Evolutionary conservation across 2,797 vertebrate species (phyloP).

Genomic region (Propithecus deckenii): DNA sequence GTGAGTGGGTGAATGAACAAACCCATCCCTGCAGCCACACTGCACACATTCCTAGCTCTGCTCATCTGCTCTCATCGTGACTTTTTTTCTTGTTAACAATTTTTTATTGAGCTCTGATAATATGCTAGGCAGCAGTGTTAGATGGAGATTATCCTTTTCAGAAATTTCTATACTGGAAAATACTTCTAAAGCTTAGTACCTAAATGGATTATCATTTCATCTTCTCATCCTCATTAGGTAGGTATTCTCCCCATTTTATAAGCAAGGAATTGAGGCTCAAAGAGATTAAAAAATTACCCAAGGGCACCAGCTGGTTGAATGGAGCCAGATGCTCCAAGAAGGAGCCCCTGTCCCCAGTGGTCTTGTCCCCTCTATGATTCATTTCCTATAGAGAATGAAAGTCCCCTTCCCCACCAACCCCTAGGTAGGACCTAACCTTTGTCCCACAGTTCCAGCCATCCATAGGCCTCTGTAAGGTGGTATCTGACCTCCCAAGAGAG

Average conservation of each 20-base stretch:
- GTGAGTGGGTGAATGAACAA: neutral
- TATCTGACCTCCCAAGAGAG: neutral
- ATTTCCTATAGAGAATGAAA: neutral
- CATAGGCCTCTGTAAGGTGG: neutral
- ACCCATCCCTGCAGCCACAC: neutral
- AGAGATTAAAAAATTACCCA: constrained; percentile 10
- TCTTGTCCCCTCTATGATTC: neutral
- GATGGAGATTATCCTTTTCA: neutral
- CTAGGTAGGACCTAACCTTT: neutral
- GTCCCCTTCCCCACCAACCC: neutral
- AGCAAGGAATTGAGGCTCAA: constrained; percentile 11
- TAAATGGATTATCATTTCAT: constrained; percentile 12
- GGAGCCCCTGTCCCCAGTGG: neutral
- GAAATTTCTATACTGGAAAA: constrained; percentile 8
- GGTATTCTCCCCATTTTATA: neutral
- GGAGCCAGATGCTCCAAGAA: neutral
- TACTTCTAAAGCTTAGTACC: neutral
- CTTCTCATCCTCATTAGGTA: neutral
- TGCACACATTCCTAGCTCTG: neutral
- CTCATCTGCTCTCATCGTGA: neutral
- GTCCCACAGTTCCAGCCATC: neutral
- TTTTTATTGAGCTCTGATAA: neutral
- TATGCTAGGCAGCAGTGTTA: neutral
- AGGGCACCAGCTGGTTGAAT: neutral
- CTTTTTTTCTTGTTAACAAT: neutral